Percentiles rank a stretch among this genome's conserved stretches.
phyloP scores from a whole-genome alignment of 1,140 invertebrate species.

The Oscheius sp. region DNA sequence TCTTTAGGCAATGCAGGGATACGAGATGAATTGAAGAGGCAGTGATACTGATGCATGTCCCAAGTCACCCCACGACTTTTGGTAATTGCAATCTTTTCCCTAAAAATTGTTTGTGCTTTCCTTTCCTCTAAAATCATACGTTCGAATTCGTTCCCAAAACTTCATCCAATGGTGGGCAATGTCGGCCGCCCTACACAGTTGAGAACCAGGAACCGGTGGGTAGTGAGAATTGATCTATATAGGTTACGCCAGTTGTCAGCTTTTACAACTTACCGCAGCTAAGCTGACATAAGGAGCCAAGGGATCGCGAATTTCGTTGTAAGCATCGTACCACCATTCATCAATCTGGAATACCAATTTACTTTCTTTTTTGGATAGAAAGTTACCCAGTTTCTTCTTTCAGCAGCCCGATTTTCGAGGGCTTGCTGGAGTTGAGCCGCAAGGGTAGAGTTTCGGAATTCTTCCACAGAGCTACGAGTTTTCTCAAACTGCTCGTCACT shows the following conservation, averaged over 20 bases:
- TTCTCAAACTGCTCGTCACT: constrained; percentile 12
- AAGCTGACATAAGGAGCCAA: constrained; percentile 20
- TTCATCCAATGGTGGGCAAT: constrained; percentile 24
- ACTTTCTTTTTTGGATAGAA: background rate
- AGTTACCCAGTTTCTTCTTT: constrained; percentile 37
- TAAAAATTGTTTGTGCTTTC: constrained; percentile 11
- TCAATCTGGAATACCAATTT: constrained; percentile 22
- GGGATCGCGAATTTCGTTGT: constrained; percentile 31
- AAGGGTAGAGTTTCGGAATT: constrained; percentile 20
- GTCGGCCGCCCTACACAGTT: constrained; percentile 35
- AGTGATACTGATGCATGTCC: constrained; percentile 42
- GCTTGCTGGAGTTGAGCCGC: constrained; percentile 22
- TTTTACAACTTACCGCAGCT: background rate
- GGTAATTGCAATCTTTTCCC: constrained; percentile 32
- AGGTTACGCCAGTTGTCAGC: background rate
- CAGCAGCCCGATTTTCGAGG: constrained; percentile 27
- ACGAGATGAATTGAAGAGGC: constrained; percentile 42
- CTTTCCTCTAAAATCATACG: constrained; percentile 1
- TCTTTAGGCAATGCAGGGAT: constrained; percentile 32
- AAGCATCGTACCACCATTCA: constrained; percentile 45
- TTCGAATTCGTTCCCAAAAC: constrained; percentile 28
- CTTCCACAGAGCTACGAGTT: constrained; percentile 30
- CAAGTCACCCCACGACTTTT: constrained; percentile 30
- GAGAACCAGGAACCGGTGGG: constrained; percentile 16
- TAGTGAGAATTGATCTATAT: constrained; percentile 22